A percentile compares a stretch with the other conserved stretches of the same genome.
phyloP scores from a whole-genome alignment of 30 jellyfish, hydroid and myxozoan genomes.

The Aurelia sp. region DNA sequence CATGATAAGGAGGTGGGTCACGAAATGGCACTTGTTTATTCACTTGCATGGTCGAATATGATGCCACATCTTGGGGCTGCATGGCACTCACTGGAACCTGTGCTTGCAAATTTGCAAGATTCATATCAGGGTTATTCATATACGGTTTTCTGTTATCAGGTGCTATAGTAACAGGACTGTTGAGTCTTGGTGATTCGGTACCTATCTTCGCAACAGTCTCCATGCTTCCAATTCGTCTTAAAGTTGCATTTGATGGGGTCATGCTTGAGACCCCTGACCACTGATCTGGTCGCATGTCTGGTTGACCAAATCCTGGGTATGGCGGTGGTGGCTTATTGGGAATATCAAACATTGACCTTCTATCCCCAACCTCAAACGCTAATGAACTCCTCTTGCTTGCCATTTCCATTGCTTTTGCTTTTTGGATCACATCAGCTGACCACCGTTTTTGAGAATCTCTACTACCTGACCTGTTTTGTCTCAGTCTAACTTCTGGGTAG shows the following conservation, averaged over 20 bases:
- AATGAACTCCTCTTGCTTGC: slow-evolving; percentile 68
- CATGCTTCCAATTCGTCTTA: slow-evolving; percentile 71
- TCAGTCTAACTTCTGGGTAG: slow-evolving; percentile 74
- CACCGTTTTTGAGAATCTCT: slow-evolving; percentile 88
- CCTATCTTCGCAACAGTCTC: slow-evolving; percentile 64
- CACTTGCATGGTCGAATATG: slow-evolving; percentile 36
- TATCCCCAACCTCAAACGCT: slow-evolving; percentile 74
- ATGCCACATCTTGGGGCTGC: slow-evolving; percentile 61
- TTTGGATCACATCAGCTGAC: slow-evolving; percentile 95
- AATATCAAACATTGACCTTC: slow-evolving; percentile 46
- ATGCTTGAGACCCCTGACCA: slow-evolving; percentile 51
- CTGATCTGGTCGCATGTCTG: slow-evolving; percentile 31
- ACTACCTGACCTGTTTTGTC: slow-evolving; percentile 65
- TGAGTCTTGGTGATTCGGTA: slow-evolving; percentile 46
- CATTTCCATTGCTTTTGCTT: slow-evolving; percentile 57
- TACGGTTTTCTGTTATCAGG: slow-evolving; percentile 62
- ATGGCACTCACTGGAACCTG: background rate
- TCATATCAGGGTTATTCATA: slow-evolving; percentile 15
- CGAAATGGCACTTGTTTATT: slow-evolving; percentile 17
- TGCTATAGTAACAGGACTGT: slow-evolving; percentile 69
- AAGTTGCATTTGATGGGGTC: slow-evolving; percentile 30
- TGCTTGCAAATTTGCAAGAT: slow-evolving; percentile 4
- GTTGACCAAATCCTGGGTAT: slow-evolving; percentile 83
- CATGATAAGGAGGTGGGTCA: slow-evolving; percentile 57
- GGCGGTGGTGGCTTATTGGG: slow-evolving; percentile 99